A percentile compares a stretch with the other conserved stretches of the same genome.
Evolutionary conservation across 2,888 invertebrate species (phyloP).

Genomic region (Liodrosophila aerea): DNA sequence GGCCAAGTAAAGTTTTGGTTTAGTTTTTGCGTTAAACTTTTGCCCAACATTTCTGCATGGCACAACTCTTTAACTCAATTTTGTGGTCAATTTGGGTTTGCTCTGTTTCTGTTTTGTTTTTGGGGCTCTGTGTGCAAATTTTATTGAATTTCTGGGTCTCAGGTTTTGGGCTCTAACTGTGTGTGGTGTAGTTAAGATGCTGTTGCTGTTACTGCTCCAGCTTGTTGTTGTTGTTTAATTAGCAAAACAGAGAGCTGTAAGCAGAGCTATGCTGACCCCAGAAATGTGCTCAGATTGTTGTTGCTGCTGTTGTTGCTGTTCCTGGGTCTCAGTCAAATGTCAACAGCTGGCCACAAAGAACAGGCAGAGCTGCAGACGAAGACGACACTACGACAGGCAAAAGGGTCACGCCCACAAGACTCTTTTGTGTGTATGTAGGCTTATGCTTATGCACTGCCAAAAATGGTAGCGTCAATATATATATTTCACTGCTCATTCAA

Average conservation of each 20-base stretch:
- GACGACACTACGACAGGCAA: conserved; percentile 27
- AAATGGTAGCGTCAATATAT: too few relatives aligned
- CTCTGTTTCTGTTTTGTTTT: conserved; percentile 1
- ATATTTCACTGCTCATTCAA: too few relatives aligned
- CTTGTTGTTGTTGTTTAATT: conserved; percentile 54
- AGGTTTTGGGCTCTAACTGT: conserved; percentile 10
- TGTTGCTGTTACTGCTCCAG: conserved; percentile 9
- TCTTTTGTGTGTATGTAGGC: conserved; percentile 1
- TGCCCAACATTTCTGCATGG: background rate
- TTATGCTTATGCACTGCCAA: background rate
- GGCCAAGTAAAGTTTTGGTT: conserved; percentile 2
- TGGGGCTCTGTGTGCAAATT: conserved; percentile 13
- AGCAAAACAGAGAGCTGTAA: conserved; percentile 33
- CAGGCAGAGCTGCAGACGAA: conserved; percentile 8
- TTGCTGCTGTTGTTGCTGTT: conserved; percentile 20
- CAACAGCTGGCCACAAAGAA: conserved; percentile 60
- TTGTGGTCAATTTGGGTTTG: conserved; percentile 50
- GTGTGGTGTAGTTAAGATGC: conserved; percentile 25
- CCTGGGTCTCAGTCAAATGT: conserved; percentile 53
- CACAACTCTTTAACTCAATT: conserved; percentile 38
- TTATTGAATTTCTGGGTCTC: conserved; percentile 4
- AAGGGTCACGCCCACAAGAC: conserved; percentile 25
- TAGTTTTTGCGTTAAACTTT: background rate
- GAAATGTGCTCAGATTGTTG: conserved; percentile 5
- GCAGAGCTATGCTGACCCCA: conserved; percentile 22